These are phyloP conservation scores for Microchrysa polita DNA, from an alignment of 2,888 invertebrate genomes.

Conservation along the genomic window DNA sequence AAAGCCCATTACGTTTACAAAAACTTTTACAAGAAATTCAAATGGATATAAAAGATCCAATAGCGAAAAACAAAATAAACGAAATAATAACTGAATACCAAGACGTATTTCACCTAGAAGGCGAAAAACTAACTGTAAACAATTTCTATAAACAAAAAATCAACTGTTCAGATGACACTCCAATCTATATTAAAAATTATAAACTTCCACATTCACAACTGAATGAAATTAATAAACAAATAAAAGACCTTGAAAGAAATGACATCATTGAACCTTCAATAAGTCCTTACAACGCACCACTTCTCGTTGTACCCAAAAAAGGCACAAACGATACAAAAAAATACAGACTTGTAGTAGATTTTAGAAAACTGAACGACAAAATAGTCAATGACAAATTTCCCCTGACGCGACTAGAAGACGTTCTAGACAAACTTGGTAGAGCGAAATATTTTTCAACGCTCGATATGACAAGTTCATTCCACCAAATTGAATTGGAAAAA, in stretches of 20 bases:
- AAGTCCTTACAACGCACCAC: not conserved
- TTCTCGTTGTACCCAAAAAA: constrained; percentile 35
- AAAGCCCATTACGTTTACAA: too few species aligned
- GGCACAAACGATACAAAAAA: constrained; percentile 25
- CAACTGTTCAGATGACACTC: not conserved
- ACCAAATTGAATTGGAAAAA: constrained; percentile 46
- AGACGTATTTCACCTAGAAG: not conserved
- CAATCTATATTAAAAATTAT: constrained; percentile 4
- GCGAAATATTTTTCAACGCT: constrained; percentile 48
- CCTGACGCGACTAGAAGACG: not conserved
- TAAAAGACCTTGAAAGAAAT: not conserved
- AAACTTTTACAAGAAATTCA: too few species aligned
- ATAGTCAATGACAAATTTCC: constrained; percentile 42
- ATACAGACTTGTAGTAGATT: not conserved
- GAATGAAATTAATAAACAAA: constrained; percentile 1
- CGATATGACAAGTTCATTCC: constrained; percentile 12
- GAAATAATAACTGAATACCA: not conserved
- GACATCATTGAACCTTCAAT: not conserved
- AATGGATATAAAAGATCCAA: not conserved
- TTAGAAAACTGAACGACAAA: constrained; percentile 35
- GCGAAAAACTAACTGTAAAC: not conserved
- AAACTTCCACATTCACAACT: not conserved
- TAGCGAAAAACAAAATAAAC: not conserved
- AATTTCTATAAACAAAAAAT: not conserved
- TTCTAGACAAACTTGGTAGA: constrained; percentile 33